Conservation (phyloP, 2,797 vertebrate species). For the Poeciliopsis presidionis region DNA sequence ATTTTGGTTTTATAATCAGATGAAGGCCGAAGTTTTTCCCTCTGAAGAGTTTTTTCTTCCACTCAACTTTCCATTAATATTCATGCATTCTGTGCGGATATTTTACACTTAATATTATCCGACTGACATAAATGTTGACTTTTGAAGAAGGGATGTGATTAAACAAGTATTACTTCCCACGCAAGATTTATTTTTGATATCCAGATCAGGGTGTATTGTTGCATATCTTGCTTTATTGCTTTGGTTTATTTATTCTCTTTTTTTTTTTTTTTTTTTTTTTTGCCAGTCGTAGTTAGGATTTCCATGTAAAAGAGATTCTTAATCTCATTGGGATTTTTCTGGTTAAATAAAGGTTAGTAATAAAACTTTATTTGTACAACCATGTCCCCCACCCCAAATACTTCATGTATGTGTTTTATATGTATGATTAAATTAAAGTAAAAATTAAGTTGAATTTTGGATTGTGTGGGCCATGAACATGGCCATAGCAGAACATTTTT, state of each 20-base stretch:
- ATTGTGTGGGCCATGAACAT: not conserved
- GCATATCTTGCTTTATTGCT: not conserved
- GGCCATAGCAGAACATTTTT: not conserved
- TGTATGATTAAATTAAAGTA: not conserved
- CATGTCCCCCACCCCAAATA: too few species aligned
- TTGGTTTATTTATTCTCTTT: not conserved
- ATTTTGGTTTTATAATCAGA: not conserved
- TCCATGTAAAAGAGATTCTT: too few species aligned
- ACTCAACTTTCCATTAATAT: not conserved
- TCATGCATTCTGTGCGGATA: not conserved
- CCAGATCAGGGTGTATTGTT: not conserved
- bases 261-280: too few species aligned
- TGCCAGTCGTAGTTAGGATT: too few species aligned
- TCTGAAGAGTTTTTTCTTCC: not conserved
- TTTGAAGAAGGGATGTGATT: not conserved
- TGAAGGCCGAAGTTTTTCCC: not conserved
- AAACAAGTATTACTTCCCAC: too few species aligned
- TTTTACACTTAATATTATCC: not conserved
- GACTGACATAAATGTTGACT: not conserved
- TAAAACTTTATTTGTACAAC: not conserved
- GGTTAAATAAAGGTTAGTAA: too few species aligned
- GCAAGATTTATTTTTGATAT: too few species aligned
- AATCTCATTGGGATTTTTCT: too few species aligned
- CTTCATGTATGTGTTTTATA: not conserved
- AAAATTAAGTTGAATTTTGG: not conserved